phyloP scores from a whole-genome alignment of 2,888 invertebrate species.

The Periphyllus acericola region DNA sequence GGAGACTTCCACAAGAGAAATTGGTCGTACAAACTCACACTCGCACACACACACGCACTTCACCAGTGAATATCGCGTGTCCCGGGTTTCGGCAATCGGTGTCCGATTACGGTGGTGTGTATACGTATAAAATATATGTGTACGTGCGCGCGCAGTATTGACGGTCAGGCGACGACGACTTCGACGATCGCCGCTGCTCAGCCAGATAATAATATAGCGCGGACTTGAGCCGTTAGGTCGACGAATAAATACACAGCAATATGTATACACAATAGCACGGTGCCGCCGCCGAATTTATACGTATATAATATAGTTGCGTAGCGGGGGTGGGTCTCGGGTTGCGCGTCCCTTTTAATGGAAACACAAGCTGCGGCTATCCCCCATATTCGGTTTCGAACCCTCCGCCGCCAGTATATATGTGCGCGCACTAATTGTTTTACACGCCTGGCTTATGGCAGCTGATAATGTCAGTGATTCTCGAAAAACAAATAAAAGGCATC shows the following conservation, averaged over 20 bases:
- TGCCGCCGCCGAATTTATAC: not conserved
- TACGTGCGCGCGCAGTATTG: not conserved
- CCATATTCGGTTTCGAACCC: not conserved
- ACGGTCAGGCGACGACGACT: not conserved
- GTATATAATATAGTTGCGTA: not conserved
- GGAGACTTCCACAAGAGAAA: not conserved
- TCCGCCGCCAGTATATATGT: not conserved
- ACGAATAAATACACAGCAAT: slow-evolving; percentile 54
- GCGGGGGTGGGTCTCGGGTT: slow-evolving; percentile 41
- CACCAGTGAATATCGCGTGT: slow-evolving; percentile 9
- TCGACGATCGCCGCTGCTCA: slow-evolving; percentile 43
- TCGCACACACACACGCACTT: not conserved
- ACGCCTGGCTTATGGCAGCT: slow-evolving; percentile 60
- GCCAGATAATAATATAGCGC: slow-evolving; percentile 51
- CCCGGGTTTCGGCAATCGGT: slow-evolving; percentile 48
- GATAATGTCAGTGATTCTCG: slow-evolving; percentile 52
- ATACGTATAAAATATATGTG: not conserved
- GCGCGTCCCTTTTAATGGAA: slow-evolving; percentile 60
- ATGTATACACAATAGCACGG: slow-evolving; percentile 28
- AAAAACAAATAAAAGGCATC: slow-evolving; percentile 52
- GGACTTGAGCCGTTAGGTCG: slow-evolving; percentile 48
- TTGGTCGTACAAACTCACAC: not conserved
- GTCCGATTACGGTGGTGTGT: slow-evolving; percentile 44
- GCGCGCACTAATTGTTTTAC: slow-evolving; percentile 56
- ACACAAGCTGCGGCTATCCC: slow-evolving; percentile 43